These are phyloP conservation scores for Chionodraco myersi DNA, from an alignment of 2,113 vertebrate species.

Conservation along the genomic window DNA sequence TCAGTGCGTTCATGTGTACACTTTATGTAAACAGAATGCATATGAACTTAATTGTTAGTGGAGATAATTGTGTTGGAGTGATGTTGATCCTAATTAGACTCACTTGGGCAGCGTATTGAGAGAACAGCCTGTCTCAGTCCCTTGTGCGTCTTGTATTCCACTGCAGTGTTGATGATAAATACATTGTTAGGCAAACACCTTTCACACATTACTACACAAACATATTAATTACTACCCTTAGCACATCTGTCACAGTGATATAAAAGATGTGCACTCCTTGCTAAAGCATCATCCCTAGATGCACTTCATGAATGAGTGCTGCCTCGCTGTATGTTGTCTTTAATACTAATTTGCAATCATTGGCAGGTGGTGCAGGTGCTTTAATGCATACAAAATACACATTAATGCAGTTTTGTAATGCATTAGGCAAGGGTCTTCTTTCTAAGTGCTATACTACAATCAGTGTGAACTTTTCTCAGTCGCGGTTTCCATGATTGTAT, in stretches of 20 bases:
- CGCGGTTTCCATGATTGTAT: neutral
- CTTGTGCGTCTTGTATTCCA: constrained; percentile 20
- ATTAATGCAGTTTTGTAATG: constrained; percentile 20
- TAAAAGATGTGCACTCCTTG: neutral
- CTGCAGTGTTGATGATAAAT: constrained; percentile 21
- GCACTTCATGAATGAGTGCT: constrained; percentile 34
- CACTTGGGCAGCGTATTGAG: constrained; percentile 29
- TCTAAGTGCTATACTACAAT: constrained; percentile 8
- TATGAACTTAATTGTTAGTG: constrained; percentile 12
- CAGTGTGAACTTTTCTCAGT: neutral
- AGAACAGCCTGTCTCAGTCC: constrained; percentile 35
- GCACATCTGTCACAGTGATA: constrained; percentile 52
- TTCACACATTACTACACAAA: constrained; percentile 33
- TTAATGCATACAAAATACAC: constrained; percentile 55
- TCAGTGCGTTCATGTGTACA: neutral
- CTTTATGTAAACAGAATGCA: constrained; percentile 7
- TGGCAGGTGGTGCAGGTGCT: constrained; percentile 8
- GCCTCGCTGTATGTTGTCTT: constrained; percentile 2
- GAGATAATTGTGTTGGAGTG: constrained; percentile 31
- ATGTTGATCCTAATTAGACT: constrained; percentile 56
- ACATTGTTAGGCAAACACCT: constrained; percentile 42
- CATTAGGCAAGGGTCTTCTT: constrained; percentile 14
- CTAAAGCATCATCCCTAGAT: constrained; percentile 27
- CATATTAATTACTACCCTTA: constrained; percentile 39
- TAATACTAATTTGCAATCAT: constrained; percentile 58